Evolutionary conservation across 2,888 invertebrate genomes (phyloP).

Genomic region (Bellardia bayeri): DNA sequence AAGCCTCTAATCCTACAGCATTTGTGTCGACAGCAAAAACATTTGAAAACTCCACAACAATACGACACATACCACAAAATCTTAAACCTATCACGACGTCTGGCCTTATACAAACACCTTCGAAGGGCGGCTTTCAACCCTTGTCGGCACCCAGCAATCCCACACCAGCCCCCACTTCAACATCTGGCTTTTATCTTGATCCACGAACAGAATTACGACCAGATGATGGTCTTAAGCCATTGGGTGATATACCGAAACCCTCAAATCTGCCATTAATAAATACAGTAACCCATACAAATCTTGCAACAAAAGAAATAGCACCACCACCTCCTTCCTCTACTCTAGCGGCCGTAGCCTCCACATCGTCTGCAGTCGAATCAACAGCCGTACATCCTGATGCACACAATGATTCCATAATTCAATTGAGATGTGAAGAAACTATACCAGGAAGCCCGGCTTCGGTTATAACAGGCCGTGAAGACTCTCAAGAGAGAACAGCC

Average conservation of each 20-base stretch:
- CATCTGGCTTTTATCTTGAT: conserved; percentile 75
- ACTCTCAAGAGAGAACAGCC: conserved; percentile 76
- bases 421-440: conserved; percentile 94
- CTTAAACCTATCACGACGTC: conserved; percentile 59
- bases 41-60: conserved; percentile 69
- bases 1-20: conserved; percentile 53
- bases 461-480: conserved; percentile 81
- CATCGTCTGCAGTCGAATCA: conserved; percentile 63
- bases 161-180: conserved; percentile 57
- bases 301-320: conserved; percentile 41
- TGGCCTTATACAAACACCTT: conserved; percentile 29
- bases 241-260: conserved; percentile 74
- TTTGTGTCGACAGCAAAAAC: conserved; percentile 69
- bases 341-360: background rate
- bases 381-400: conserved; percentile 78
- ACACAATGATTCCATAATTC: conserved; percentile 88
- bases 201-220: conserved; percentile 76
- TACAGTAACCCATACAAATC: background rate
- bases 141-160: conserved; percentile 47
- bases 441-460: conserved; percentile 95
- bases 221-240: conserved; percentile 78
- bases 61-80: conserved; percentile 65
- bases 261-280: conserved; percentile 8
- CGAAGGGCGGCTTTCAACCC: conserved; percentile 65
- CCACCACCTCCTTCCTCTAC: conserved; percentile 16